Base-by-base conservation (phyloP, 2,888 invertebrate genomes). In the Mimachlamys varia region DNA sequence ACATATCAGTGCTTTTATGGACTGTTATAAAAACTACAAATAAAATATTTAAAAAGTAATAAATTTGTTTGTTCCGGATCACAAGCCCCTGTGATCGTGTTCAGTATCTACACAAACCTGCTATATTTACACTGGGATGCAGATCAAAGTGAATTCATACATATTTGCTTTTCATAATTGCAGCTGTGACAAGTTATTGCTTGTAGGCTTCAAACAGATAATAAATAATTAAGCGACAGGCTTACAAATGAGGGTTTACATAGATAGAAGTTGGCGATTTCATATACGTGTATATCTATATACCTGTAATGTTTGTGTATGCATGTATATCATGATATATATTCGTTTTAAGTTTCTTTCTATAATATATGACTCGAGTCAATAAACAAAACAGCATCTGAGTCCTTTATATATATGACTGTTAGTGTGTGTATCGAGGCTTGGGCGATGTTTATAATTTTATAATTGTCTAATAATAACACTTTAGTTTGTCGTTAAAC, bases 101-200 rank as follows among this genome's bases (percentile, higher is more conserved):
- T 3, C 44, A n/a, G 44, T 44, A 44, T 44, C 44, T 44, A 7
- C 44, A 44, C 44, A 3, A 53, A 53, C 17, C 1, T 53, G 53
- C 19, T 53, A 19, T 17, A 19, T 19, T 17, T 19, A 19, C 15
- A 53, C 13, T 17, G 15, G 58, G 33, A 22, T 76, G 33, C 12
- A 76, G 76, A 76, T 76, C 76, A 76, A 76, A 76, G 76, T 76
- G 76, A 76, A 76, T 76, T 76, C 76, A 76, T 76, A 76, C 76
- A 76, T 76, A 76, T 33, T 76, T 76, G 4, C 33, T 33, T 33
- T 33, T 33, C 22, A 22, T 76, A 76, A 76, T 33, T 76, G 19
- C 76, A 76, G 76, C 33, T 22, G 33, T 33, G 33, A 22, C 33
- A 33, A 19, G 10, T 76, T 33, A 76, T 33, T 10, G 33, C 33